Evolutionary conservation across 2,888 invertebrate genomes (phyloP).

Genomic region (Himalopsyche japonica): DNA sequence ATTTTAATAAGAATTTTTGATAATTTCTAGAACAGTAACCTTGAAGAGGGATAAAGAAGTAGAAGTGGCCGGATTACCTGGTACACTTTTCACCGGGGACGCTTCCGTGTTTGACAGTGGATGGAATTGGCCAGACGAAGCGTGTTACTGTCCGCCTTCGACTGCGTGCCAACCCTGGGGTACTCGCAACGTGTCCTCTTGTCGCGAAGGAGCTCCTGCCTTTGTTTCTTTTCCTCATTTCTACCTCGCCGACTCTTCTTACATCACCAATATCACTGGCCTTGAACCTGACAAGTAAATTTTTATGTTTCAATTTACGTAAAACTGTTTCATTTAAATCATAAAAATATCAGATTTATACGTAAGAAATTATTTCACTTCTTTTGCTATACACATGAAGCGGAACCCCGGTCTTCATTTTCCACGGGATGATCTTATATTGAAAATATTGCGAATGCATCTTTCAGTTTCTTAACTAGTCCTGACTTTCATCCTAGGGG

Average conservation of each 20-base stretch:
- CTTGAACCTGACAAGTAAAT: slow-evolving; percentile 64
- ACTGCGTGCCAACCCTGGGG: slow-evolving; percentile 61
- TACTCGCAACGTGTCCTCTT: slow-evolving; percentile 71
- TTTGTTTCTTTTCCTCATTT: slow-evolving; percentile 84
- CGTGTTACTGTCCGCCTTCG: slow-evolving; percentile 68
- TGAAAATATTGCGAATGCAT: too few species aligned
- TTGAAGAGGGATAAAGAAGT: slow-evolving; percentile 35
- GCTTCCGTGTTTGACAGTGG: slow-evolving; percentile 75
- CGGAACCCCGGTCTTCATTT: too few species aligned
- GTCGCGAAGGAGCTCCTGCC: slow-evolving; percentile 80
- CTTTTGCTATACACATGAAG: neutral
- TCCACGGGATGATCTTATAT: too few species aligned
- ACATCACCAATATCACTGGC: slow-evolving; percentile 66
- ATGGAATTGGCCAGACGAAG: slow-evolving; percentile 59
- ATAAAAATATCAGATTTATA: neutral
- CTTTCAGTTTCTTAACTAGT: too few species aligned
- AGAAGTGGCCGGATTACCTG: slow-evolving; percentile 60
- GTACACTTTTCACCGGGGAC: slow-evolving; percentile 59
- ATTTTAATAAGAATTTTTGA: neutral
- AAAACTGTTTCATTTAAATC: neutral
- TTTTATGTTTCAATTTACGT: neutral
- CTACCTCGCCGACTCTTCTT: slow-evolving; percentile 70
- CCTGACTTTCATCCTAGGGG: too few species aligned
- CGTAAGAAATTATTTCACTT: neutral
- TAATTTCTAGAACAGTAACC: slow-evolving; percentile 40